phyloP scores from a whole-genome alignment of 2,113 vertebrate genomes.

The Odontesthes bonariensis region DNA sequence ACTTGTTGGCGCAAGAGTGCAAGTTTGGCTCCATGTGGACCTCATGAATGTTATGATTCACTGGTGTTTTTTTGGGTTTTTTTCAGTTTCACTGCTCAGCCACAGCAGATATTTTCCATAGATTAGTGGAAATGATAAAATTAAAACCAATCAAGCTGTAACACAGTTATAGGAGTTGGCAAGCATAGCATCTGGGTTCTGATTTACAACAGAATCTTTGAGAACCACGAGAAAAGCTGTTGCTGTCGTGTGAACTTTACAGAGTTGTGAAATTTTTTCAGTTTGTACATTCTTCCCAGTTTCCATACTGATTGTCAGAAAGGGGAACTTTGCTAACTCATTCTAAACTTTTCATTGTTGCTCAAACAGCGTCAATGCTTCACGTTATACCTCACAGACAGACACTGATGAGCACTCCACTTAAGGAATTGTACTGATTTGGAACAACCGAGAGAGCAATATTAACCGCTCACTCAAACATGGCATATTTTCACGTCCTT shows the following conservation, averaged over 20 bases:
- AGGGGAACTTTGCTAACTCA: not conserved
- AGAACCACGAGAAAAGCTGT: not conserved
- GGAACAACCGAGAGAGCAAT: slow-evolving; percentile 20
- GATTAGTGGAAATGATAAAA: slow-evolving; percentile 1
- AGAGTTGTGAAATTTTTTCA: slow-evolving; percentile 5
- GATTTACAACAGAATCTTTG: not conserved
- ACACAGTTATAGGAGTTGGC: too few species aligned
- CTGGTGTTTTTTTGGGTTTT: too few species aligned
- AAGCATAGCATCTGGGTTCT: too few species aligned
- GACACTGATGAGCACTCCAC: not conserved
- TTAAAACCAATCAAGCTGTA: not conserved
- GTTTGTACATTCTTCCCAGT: not conserved
- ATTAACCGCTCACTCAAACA: slow-evolving; percentile 25
- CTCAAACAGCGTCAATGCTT: not conserved
- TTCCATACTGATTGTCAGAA: not conserved
- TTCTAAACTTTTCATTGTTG: slow-evolving; percentile 6
- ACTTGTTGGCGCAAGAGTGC: too few species aligned
- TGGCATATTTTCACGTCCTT: not conserved
- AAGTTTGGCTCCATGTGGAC: too few species aligned
- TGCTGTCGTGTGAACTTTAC: slow-evolving; percentile 6
- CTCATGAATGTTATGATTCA: too few species aligned
- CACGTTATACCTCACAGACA: not conserved
- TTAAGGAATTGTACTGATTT: slow-evolving; percentile 22
- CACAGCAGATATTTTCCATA: not conserved
- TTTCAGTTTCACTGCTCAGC: not conserved